Base-by-base conservation (phyloP, 2,888 invertebrate species). In the Papilio elwesi region DNA sequence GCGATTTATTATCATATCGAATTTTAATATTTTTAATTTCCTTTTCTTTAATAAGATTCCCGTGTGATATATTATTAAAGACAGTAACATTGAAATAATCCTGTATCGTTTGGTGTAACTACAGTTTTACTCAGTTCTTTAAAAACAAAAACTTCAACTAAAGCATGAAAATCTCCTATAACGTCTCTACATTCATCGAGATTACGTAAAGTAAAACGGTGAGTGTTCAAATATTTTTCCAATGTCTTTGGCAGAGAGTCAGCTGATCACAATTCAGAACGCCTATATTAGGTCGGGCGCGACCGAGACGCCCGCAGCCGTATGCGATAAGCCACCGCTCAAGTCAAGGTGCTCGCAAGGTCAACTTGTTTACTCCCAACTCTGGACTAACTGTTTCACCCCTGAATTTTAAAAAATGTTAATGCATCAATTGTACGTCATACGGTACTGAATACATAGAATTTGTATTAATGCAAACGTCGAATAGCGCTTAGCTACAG, bases 331-430 rank as follows among this genome's bases (percentile, higher is more conserved):
- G 78, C 73, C 73, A 75, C 78, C 51, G 51, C 12, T 51, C 68
- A 76, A 80, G 82, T 83, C 87, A 89, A 88, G 86, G 86, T 87
- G 83, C 71, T 57, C 74, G 72, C 82, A 89, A 89, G 88, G 89
- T 88, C 84, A 88, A 85, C 80, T 85, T 91, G 90, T 91, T 92
- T 91, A 90, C 88, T 81, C 82, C 83, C 74, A 71, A 77, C 76
- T 78, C 79, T 78, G 82, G 81, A 81, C 86, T 85, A 78, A 85
- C 80, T 80, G 78, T 78, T 80, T 80, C 43, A 77, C 79, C 84
- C 86, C 81, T 88, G 81, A 80, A 80, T 90, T 85, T 81, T 85
- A 90, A 90, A 81, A 82, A 82, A 90, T 90, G 89, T 65, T 85
- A 88, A 90, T 89, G 49, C 66, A 77, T 76, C 79, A 79, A 78